Evolutionary conservation across 2,888 invertebrate species (phyloP), one percentile per base, ranked within the genome.

Genomic region (Leptinotarsa rubiginosa): DNA sequence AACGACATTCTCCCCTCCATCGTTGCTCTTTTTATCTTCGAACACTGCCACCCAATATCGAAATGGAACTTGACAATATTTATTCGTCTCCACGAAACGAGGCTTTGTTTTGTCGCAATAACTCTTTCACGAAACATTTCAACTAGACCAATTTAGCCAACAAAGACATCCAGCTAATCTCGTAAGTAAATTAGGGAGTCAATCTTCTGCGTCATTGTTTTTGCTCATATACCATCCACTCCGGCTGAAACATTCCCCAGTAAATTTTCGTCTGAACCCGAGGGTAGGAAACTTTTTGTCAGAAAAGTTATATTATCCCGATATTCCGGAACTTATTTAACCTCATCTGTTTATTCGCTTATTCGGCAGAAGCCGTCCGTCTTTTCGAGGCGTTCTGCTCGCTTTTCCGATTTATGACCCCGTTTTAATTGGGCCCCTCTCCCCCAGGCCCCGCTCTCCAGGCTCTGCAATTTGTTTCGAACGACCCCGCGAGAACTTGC

Each of bases 391-490:
- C 81, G 80, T 79, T 79, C 82, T 75, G 84, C 81, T 79, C 82
- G 83, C 82, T 83, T 82, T 81, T 79, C 79, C 78, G 84, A 86
- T 87, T 87, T 87, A 87, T 85, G 83, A 76, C 74, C 79, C 76
- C 81, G 81, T 82, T 87, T 87, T 87, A 87, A 87, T 87, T 87
- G 86, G 86, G 85, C 83, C 81, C 82, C 82, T 81, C 78, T 76
- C 74, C 78, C 79, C 0, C 62, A 62, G 41, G 62, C 80, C 79
- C 79, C 77, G 71, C 79, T 70, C 75, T 72, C 77, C 70, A 71
- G 75, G 77, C 76, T 78, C 78, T 80, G 79, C 84, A 84, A 84
- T 84, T 85, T 84, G 84, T 85, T 84, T 81, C 82, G 79, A 78
- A 80, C 81, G 75, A 77, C 75, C 69, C 78, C 75, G 78, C 79